Base-by-base conservation (phyloP, 2,797 vertebrate species). In the Thalassophryne amazonica region DNA sequence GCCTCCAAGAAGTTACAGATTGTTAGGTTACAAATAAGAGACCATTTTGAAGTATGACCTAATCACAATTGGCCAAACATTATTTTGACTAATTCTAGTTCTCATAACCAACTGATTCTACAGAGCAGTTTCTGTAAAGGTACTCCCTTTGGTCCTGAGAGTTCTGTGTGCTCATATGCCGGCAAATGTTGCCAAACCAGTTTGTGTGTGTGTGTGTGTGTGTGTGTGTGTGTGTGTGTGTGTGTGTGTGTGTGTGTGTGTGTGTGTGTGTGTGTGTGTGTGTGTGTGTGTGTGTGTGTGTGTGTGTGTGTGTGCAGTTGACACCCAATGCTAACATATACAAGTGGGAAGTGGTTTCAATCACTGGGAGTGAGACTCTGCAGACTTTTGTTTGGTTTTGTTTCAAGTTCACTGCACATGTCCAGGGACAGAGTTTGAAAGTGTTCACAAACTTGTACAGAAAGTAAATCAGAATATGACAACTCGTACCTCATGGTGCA, bases 131-230 rank as follows among this genome's bases (percentile, higher is more conserved):
- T 48, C 16, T 51, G 37, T 50, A 15, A 41, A 58, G 32, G 12
- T 32, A 12, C 23, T 13, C 31, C 51, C 23, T 34, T 23, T n/a
- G 25, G 22, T 42, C 34, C 37, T 12, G 7, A 21, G 23, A 41
- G 31, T 36, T 45, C 8, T 3, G 50, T 28, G 1, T 30, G 30
- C 24, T 34, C 5, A 33, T 32, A 49, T 66, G 52, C 45, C 57
- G 20, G 37, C 63, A 54, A 16, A 59, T 55, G 62, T 79, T 61
- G 86, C 60, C 76, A 72, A 85, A 88, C 88, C 85, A 63, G 87
- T 88, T 87, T 47, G n/a, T 65, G 35, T 40, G 8, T 27, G 7
- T 19, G 36, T 11, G 13, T 17, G 6, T 49, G 24, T 68, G 41
- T 56, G 40, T 41, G 24, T 59, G 74, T 58, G 68, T 60, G 50